Evolutionary conservation across 2,888 invertebrate genomes (phyloP).

Genomic region (Zaprionus obscuricornis): DNA sequence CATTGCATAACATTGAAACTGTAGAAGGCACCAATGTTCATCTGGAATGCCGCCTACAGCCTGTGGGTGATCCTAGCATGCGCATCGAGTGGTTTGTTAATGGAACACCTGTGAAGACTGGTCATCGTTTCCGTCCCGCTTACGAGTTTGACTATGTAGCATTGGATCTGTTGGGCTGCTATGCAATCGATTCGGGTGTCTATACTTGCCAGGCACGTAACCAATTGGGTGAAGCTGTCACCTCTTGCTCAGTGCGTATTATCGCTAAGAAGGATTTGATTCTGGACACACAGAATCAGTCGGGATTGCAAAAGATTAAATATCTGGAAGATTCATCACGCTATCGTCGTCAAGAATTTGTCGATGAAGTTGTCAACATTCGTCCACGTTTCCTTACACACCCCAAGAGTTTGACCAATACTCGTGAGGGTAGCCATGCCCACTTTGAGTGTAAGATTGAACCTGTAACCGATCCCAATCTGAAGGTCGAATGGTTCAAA

Average conservation of each 20-base stretch:
- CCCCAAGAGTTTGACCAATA: conserved; percentile 93
- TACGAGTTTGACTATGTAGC: conserved; percentile 99
- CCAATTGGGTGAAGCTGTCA: conserved; percentile 96
- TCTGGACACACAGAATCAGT: conserved; percentile 94
- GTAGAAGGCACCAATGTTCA: conserved; percentile 96
- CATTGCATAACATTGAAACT: conserved; percentile 94
- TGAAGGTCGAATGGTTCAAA: conserved; percentile 98
- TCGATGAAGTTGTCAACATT: conserved; percentile 92
- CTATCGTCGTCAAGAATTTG: conserved; percentile 91
- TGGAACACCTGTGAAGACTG: conserved; percentile 95
- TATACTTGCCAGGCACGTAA: conserved; percentile 98
- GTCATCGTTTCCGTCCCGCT: conserved; percentile 96
- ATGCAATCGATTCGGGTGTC: conserved; percentile 98
- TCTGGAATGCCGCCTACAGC: conserved; percentile 94
- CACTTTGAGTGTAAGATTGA: conserved; percentile 99
- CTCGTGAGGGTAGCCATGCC: conserved; percentile 95
- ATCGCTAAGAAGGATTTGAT: conserved; percentile 94
- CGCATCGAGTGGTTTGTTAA: conserved; percentile 98
- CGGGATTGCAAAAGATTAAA: conserved; percentile 95
- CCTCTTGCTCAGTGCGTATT: conserved; percentile 94
- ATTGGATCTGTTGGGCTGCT: conserved; percentile 96
- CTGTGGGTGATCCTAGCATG: conserved; percentile 96
- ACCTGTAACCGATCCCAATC: conserved; percentile 97
- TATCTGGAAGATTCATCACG: conserved; percentile 94
- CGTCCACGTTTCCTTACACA: conserved; percentile 93